Evolutionary conservation across 2,113 vertebrate genomes (phyloP), one percentile per base, ranked within the genome.

Genomic region (Bungarus multicinctus): DNA sequence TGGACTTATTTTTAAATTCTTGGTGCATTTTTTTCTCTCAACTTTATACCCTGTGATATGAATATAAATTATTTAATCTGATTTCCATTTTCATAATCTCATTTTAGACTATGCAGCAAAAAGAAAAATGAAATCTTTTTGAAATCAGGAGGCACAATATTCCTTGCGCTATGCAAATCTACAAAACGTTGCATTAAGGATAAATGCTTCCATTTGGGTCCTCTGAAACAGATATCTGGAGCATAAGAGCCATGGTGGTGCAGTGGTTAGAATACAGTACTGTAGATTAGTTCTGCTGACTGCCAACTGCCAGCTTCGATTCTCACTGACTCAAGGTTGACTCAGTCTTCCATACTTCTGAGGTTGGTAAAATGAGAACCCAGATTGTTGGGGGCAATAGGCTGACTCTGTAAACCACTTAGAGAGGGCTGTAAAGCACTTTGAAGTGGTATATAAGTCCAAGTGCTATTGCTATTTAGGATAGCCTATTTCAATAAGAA

Each of bases 41-140:
- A 6, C 69, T 89, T 25, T 50, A 58, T 14, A 60, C 4, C 20
- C 74, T 93, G 74, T 93, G 74, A 60, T 58, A 43, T 52, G 88
- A 86, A 93, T 93, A 60, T 86, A 85, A 85, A 86, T 89, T 85
- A 89, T 92, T 34, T 57, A n/a, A 92, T 58, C 53, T 55, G 69
- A 57, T 89, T 85, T 43, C 39, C 30, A 85, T 53, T 45, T 81
- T 45, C 53, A 50, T 25, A 85, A 22, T 85, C 27, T 52, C 27
- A 52, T 50, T 89, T 89, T 85, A 89, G 30, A 58, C 27, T 58
- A 34, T 25, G 25, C 3, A 30, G 43, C 85, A 74, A 50, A 90
- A 50, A n/a, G 60, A 34, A 57, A 34, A 57, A 91, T 57, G 54
- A 50, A 58, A 58, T 47, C 55, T 16, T 50, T 25, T 74, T 43